phyloP scores from a whole-genome alignment of 2,797 vertebrate species.

The Podarcis lilfordi region DNA sequence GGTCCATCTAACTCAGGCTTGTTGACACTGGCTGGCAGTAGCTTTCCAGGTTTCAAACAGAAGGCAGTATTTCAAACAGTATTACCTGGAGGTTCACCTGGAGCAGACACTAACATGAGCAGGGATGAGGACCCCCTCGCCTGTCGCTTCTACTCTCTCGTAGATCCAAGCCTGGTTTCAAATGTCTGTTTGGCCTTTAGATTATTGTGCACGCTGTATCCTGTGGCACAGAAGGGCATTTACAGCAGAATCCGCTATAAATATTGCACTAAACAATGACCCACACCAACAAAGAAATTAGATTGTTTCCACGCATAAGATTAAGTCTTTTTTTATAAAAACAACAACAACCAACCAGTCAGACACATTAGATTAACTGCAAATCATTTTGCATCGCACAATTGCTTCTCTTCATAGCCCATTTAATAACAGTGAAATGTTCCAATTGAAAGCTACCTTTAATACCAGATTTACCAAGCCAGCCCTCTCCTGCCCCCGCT shows the following conservation, averaged over 20 bases:
- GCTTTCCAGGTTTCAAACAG: too few relatives aligned
- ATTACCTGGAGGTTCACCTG: too few relatives aligned
- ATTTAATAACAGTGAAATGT: conserved; percentile 4
- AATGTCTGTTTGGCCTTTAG: background rate
- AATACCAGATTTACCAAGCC: conserved; percentile 6
- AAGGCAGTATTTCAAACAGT: too few relatives aligned
- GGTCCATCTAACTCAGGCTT: too few relatives aligned
- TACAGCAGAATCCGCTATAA: background rate
- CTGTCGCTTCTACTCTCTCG: too few relatives aligned
- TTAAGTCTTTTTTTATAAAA: background rate
- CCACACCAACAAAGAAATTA: background rate
- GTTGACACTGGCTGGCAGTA: too few relatives aligned
- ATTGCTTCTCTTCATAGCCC: background rate
- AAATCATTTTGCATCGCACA: background rate
- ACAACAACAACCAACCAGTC: background rate
- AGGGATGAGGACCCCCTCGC: too few relatives aligned
- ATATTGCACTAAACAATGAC: background rate
- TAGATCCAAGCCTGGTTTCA: background rate
- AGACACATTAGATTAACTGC: background rate
- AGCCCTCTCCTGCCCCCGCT: background rate
- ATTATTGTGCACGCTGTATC: background rate
- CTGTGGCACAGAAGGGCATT: background rate
- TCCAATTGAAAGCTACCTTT: background rate
- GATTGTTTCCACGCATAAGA: background rate
- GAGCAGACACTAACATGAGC: too few relatives aligned